Conservation (phyloP, 2,888 invertebrate species). For the Trichogramma dendrolimi region DNA sequence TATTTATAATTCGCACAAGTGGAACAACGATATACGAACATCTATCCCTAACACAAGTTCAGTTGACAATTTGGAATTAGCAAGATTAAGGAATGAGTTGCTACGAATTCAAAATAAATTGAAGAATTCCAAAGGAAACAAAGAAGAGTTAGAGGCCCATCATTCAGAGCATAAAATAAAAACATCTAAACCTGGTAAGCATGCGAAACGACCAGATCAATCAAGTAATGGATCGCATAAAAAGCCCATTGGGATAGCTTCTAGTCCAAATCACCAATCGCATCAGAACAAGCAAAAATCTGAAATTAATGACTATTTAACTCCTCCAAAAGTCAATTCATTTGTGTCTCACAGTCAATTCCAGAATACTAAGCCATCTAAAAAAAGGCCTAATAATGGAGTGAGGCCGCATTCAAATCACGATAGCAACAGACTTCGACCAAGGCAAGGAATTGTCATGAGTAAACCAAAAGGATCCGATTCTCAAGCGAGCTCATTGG, state of each 20-base stretch:
- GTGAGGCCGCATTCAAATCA: conserved; percentile 21
- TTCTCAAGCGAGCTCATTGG: conserved; percentile 28
- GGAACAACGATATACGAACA: conserved; percentile 44
- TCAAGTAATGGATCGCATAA: conserved; percentile 43
- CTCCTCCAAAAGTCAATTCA: conserved; percentile 41
- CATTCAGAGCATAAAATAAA: conserved; percentile 44
- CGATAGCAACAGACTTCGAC: conserved; percentile 31
- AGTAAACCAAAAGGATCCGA: conserved; percentile 34
- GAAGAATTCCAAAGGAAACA: conserved; percentile 31
- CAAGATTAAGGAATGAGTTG: conserved; percentile 41
- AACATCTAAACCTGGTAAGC: conserved; percentile 25
- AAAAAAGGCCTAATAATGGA: conserved; percentile 38
- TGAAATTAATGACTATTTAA: conserved; percentile 41
- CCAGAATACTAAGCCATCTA: conserved; percentile 37
- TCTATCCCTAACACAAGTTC: conserved; percentile 34
- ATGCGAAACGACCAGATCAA: conserved; percentile 36
- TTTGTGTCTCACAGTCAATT: conserved; percentile 42
- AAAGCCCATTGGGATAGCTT: conserved; percentile 10
- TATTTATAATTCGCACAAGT: conserved; percentile 49
- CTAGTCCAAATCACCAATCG: conserved; percentile 31
- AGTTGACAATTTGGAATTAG: conserved; percentile 39
- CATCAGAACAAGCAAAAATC: conserved; percentile 28
- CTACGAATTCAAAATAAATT: conserved; percentile 38
- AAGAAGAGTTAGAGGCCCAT: conserved; percentile 42
- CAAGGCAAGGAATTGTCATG: conserved; percentile 29